Evolutionary conservation across 2,888 invertebrate genomes (phyloP), one percentile per base, ranked within the genome.

Genomic region (Tuberolachnus salignus): DNA sequence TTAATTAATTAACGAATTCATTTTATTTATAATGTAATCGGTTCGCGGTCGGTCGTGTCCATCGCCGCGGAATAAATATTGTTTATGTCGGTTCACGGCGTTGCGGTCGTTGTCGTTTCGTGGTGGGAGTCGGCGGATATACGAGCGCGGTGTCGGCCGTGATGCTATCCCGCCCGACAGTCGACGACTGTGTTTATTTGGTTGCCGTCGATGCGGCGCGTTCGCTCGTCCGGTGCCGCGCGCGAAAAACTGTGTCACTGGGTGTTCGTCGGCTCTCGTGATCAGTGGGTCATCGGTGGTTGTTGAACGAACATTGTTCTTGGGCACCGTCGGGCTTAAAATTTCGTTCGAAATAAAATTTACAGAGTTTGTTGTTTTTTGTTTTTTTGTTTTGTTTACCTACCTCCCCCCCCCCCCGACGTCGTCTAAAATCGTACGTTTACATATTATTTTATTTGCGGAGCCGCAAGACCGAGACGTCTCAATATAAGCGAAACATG

Each of bases 401-500:
- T 9, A 6, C 8, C 19, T 19, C 9, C 19, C 19, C 3, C 14
- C n/a, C 16, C 6, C 19, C 19, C 19, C 9, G 6, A 53, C n/a
- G 34, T 34, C 3, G 34, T 34, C 34, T 34, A 34, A 34, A 34
- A 34, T 34, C 34, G 34, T 6, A 6, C 34, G 34, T 34, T 34
- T 34, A 34, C 6, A 34, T 6, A 34, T 34, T 34, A 34, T 34
- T n/a, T n/a, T 6, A 34, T 6, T 6, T 3, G 34, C 34, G 3
- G 34, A 34, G 34, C 34, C 3, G 6, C 34, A 34, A 34, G 34
- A n/a, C 34, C 34, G 34, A 34, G 34, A 6, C 34, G 34, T 34
- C 34, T 34, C 6, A 19, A 63, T 51, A 51, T n/a, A 34, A 34
- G 16, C 9, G 34, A 23, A 49, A 13, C 23, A 90, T 92, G 92